Evolutionary conservation across 2,797 vertebrate genomes (phyloP).

Genomic region (Melanogrammus aeglefinus): DNA sequence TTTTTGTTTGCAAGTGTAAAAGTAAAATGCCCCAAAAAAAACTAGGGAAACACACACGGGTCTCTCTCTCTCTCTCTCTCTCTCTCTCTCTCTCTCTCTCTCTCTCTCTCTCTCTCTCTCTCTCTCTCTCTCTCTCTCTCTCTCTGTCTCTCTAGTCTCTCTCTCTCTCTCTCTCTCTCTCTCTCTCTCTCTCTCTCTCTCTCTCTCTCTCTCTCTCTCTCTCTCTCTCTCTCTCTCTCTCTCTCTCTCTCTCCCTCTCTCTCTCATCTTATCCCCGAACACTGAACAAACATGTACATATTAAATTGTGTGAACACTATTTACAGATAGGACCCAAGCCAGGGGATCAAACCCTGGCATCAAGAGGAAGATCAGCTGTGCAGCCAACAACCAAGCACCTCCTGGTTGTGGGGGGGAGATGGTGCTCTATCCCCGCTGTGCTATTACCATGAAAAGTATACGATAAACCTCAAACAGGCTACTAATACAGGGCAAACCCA

Average conservation of each 20-base stretch:
- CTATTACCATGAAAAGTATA: not conserved
- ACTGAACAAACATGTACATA: not conserved
- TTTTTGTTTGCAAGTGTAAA: not conserved
- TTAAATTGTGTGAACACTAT: no score
- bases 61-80: not conserved
- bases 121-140: not conserved
- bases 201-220: constrained; percentile 8
- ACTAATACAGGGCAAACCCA: not conserved
- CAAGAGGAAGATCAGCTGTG: no score
- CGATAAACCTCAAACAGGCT: not conserved
- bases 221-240: constrained; percentile 9
- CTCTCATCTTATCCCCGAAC: not conserved
- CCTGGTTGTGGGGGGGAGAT: not conserved
- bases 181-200: constrained; percentile 9
- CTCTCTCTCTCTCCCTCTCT: not conserved
- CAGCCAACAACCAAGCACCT: no score
- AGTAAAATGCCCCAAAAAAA: not conserved
- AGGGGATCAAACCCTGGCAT: not conserved
- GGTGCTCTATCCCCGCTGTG: not conserved
- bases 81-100: constrained; percentile 9
- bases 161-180: not conserved
- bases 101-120: constrained; percentile 10
- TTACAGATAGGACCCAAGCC: not conserved
- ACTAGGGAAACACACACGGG: not conserved
- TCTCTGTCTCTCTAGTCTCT: no score